Base-by-base conservation (phyloP, 2,797 vertebrate genomes). In the Sebastes jordani region DNA sequence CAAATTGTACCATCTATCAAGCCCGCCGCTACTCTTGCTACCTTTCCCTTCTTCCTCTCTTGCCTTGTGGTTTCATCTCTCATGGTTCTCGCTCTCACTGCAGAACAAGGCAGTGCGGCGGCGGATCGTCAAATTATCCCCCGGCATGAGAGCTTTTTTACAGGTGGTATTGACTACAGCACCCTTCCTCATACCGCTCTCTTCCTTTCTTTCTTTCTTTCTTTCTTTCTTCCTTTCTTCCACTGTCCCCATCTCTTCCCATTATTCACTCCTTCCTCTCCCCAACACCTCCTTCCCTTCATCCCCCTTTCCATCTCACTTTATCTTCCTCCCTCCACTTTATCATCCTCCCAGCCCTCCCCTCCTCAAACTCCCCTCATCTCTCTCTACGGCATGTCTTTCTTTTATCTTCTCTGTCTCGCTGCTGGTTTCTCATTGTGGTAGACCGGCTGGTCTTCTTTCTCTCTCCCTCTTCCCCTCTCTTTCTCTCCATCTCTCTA, bases 1-100 rank as follows among this genome's bases (percentile, higher is more conserved):
- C 89, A 95, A 95, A 96, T 94, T 94, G 94, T 95, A 64, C 94
- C 92, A 95, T 96, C 93, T 94, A 95, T 96, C 95, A 95, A 91
- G 83, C 56, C 83, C 20, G 82, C 71, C 58, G 49, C 78, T 64
- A 42, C 87, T 71, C 81, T 60, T 52, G 14, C 89, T 82, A 42
- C 82, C 59, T 81, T 86, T 84, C 49, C 58, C 64, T 83, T 81
- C 86, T 64, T 70, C 55, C 59, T 66, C 83, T 77, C 85, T 78
- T 75, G 67, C 81, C 87, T 83, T 76, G 64, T 83, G 60, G 68
- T 71, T 86, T 80, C 70, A 62, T 76, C 74, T 80, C 70, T 46
- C n/a, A 66, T 56, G 63, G 49, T 71, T 75, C 81, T 75, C 11
- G 7, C 71, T 79, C 81, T 86, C 70, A 34, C 87, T 87, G 88